Conservation (phyloP, 1,140 invertebrate species). For the Trichomalopsis sarcophagae region DNA sequence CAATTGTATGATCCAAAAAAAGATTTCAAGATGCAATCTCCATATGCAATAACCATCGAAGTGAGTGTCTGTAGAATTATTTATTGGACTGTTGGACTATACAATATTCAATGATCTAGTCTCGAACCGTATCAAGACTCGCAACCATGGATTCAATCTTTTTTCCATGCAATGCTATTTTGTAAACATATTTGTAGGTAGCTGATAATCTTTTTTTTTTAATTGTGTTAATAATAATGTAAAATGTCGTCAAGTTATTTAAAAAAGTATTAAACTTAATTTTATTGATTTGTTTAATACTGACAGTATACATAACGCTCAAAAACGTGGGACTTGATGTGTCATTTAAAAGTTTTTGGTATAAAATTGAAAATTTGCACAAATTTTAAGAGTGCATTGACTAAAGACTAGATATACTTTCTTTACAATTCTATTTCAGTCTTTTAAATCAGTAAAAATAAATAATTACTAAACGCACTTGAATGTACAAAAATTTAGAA, state of each 20-base stretch:
- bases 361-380: constrained; percentile 12
- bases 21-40: constrained; percentile 69
- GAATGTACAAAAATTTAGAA: constrained; percentile 47
- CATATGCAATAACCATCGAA: constrained; percentile 57
- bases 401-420: constrained; percentile 1
- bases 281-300: constrained; percentile 47
- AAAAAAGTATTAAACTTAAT: constrained; percentile 42
- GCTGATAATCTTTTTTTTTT: neutral
- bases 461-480: constrained; percentile 35
- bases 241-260: constrained; percentile 30
- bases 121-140: constrained; percentile 32
- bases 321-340: neutral
- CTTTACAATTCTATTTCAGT: constrained; percentile 44
- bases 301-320: constrained; percentile 39
- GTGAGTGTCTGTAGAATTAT: neutral
- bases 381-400: constrained; percentile 12
- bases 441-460: constrained; percentile 38
- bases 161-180: constrained; percentile 25
- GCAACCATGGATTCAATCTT: constrained; percentile 25
- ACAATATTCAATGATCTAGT: constrained; percentile 45
- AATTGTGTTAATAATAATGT: constrained; percentile 38
- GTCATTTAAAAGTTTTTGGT: constrained; percentile 32
- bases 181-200: constrained; percentile 27
- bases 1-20: constrained; percentile 72
- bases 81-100: constrained; percentile 6